Percentiles rank a stretch among this genome's conserved stretches.
Conservation (phyloP, 2,797 vertebrate genomes). For the Triplophysa yarkandensis region DNA sequence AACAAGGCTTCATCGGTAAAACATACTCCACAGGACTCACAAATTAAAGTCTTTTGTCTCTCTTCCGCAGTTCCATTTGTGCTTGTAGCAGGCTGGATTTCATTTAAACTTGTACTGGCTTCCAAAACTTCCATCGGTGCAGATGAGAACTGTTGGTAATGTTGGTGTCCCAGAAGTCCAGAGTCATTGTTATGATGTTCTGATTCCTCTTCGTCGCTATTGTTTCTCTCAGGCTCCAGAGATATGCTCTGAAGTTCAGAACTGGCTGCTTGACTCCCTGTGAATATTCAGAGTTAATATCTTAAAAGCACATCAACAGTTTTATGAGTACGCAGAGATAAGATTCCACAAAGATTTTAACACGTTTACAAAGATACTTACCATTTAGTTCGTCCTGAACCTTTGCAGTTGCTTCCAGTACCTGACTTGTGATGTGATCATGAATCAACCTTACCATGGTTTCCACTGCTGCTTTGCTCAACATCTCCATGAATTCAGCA, state of each 20-base stretch:
- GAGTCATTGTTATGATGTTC: slow-evolving; percentile 1
- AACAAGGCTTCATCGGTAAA: slow-evolving; percentile 28
- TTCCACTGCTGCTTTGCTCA: slow-evolving; percentile 39
- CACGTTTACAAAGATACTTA: not conserved
- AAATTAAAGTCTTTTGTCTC: slow-evolving; percentile 14
- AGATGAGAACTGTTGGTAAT: slow-evolving; percentile 15
- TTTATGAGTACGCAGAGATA: not conserved
- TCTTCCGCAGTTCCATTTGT: not conserved
- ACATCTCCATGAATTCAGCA: slow-evolving; percentile 40
- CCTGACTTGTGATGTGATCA: slow-evolving; percentile 29
- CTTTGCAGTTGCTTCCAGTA: slow-evolving; percentile 23
- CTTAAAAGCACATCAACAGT: too few species aligned
- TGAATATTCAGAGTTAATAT: not conserved
- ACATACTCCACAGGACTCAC: slow-evolving; percentile 33
- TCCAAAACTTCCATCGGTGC: slow-evolving; percentile 3
- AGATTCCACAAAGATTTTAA: not conserved
- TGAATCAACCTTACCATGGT: slow-evolving; percentile 41
- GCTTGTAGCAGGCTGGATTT: slow-evolving; percentile 32
- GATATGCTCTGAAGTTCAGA: slow-evolving; percentile 2
- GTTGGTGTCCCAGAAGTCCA: slow-evolving; percentile 8
- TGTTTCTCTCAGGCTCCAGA: slow-evolving; percentile 1
- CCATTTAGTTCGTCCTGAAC: not conserved
- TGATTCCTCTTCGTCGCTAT: not conserved
- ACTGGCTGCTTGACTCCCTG: slow-evolving; percentile 10
- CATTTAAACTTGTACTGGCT: slow-evolving; percentile 9